Evolutionary conservation across 1,140 invertebrate species (phyloP).

Genomic region (Conopomorpha cramerella): DNA sequence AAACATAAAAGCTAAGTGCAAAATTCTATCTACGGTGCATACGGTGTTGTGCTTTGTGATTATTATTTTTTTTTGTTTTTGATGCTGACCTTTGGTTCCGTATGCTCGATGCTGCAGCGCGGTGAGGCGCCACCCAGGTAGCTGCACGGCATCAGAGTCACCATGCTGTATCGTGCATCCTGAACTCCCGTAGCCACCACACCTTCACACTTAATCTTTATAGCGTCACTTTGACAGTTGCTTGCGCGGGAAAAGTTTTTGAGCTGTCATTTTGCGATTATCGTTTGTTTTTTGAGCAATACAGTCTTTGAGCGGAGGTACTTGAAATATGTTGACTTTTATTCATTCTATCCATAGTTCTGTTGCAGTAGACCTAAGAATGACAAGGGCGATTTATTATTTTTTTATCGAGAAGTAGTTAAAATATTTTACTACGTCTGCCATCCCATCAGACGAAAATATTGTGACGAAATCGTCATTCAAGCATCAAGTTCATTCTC

Average conservation of each 20-base stretch:
- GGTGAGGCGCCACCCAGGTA: slow-evolving; percentile 46
- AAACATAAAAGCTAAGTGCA: too few relatives aligned
- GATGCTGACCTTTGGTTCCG: slow-evolving; percentile 49
- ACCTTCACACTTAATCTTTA: slow-evolving; percentile 23
- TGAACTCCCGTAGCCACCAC: slow-evolving; percentile 20
- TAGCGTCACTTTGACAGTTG: slow-evolving; percentile 42
- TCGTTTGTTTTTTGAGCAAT: slow-evolving; percentile 16
- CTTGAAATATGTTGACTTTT: slow-evolving; percentile 10
- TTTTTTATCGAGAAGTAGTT: too few relatives aligned
- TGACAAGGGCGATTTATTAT: too few relatives aligned
- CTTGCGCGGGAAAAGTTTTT: slow-evolving; percentile 28
- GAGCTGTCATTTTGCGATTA: slow-evolving; percentile 33
- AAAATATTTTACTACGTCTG: too few relatives aligned
- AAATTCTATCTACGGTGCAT: too few relatives aligned
- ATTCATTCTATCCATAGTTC: slow-evolving; percentile 16
- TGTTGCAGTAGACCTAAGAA: slow-evolving; percentile 14
- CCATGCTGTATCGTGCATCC: slow-evolving; percentile 32
- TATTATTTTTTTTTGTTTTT: too few relatives aligned
- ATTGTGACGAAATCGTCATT: too few relatives aligned
- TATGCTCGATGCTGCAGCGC: slow-evolving; percentile 48
- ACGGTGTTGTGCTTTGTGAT: too few relatives aligned
- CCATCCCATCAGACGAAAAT: too few relatives aligned
- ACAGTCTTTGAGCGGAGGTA: slow-evolving; percentile 8
- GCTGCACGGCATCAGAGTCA: slow-evolving; percentile 55
- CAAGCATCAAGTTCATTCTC: too few relatives aligned